Evolutionary conservation across 2,113 vertebrate species (phyloP), one percentile per base, ranked within the genome.

Genomic region (Epinephelus moara): DNA sequence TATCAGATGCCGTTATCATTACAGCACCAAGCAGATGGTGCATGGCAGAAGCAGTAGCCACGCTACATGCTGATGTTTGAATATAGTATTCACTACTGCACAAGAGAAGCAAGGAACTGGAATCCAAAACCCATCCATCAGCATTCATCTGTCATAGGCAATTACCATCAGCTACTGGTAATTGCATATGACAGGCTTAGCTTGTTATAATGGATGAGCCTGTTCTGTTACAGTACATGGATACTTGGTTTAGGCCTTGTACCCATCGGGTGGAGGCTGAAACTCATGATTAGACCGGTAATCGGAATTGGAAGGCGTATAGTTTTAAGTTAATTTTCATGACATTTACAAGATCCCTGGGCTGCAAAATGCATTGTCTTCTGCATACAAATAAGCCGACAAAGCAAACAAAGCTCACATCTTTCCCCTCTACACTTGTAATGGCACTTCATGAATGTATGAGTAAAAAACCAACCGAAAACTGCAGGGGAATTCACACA

Each of bases 101-200:
- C 6, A 50, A 73, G 57, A 73, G 75, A 62, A 17, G 6, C 30
- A 19, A 71, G 42, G 30, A 72, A 84, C 64, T 68, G 33, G 42
- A 82, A 85, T 85, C 64, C 78, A 85, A 86, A 91, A 37, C 50
- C 27, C 73, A 73, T 89, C 76, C 63, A 81, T 91, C 86, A 91
- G 70, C 81, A 80, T 82, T 87, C 78, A 69, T 80, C 74, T 59
- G 80, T 89, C 88, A 83, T 49, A 57, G 40, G 47, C 53, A 84
- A 62, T 91, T 88, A 81, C 60, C 57, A 79, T 91, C 82, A 75
- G 59, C 71, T 37, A 13, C 64, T 70, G 56, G 56, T 88, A 91
- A 91, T 88, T 83, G 78, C 66, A 50, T 61, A 47, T 75, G 82
- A 87, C 84, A 81, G 55, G 64, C 55, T 60, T 70, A 3, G 70